Evolutionary conservation across 2,888 invertebrate genomes (phyloP), one percentile per base, ranked within the genome.

Genomic region (Nephrotoma flavescens): DNA sequence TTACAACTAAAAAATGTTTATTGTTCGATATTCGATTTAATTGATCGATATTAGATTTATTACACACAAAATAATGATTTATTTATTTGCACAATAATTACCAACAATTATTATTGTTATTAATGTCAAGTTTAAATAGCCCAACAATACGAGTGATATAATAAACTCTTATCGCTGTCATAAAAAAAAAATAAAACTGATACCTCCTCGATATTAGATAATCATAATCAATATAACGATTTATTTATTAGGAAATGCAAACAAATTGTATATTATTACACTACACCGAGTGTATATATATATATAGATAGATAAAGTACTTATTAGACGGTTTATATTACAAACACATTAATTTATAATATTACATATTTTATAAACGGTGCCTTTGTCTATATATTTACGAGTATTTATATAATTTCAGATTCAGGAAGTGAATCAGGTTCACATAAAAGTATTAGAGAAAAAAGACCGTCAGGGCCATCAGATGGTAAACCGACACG

Each of bases 401-500:
- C n/a, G 12, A 71, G 7, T 31, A 71, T 31, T 31, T 31, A 11
- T 71, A 31, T 71, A 31, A 11, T 71, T 71, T 71, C 93, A 97
- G 97, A 97, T 93, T 97, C 97, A n/a, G 96, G 96, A 89, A 97
- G 97, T 89, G 97, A 97, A 91, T 97, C 97, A 88, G 97, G 97
- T 42, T 97, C 96, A 86, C 97, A 96, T 92, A 97, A 96, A 92
- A 96, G 96, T 90, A 94, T 95, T 88, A 93, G 93, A 88, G 93
- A 92, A 87, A 92, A 92, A 89, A 90, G 92, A 88, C 91, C 92
- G 88, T 91, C 92, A 88, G 92, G 92, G 88, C 91, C 92, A 89
- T 91, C 92, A 87, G 97, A 98, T 92, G 97, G 97, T 86, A 99
- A 99, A 91, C 98, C 99, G 11, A 99, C 99, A n/a, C 93, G 99